Conservation (phyloP, 2,113 vertebrate genomes). For the Solenodon paradoxus region DNA sequence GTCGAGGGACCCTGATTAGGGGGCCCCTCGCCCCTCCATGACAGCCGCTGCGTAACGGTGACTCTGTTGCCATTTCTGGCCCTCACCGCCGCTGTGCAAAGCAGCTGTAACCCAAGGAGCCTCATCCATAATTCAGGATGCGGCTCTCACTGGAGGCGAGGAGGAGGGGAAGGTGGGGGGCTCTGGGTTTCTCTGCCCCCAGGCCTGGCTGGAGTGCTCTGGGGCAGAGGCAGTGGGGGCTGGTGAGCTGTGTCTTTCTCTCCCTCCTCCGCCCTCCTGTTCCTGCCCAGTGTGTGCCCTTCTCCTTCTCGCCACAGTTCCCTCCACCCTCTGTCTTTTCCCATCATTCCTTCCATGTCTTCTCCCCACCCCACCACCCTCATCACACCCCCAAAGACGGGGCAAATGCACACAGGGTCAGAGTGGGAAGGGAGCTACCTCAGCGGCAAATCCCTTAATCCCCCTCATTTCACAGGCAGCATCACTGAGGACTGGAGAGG, state of each 20-base stretch:
- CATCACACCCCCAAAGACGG: background rate
- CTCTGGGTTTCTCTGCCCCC: slow-evolving; percentile 59
- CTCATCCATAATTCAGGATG: slow-evolving; percentile 85
- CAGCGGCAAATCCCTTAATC: background rate
- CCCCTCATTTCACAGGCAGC: background rate
- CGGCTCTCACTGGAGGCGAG: slow-evolving; percentile 75
- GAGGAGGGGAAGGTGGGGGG: slow-evolving; percentile 78
- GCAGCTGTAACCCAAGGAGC: slow-evolving; percentile 85
- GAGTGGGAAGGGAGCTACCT: background rate
- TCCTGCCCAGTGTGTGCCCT: background rate
- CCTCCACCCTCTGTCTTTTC: background rate
- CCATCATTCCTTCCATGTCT: background rate
- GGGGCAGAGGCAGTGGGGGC: background rate
- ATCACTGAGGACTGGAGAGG: background rate
- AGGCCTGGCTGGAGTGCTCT: slow-evolving; percentile 13
- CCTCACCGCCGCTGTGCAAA: slow-evolving; percentile 79
- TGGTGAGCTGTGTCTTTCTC: background rate
- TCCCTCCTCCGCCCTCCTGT: background rate
- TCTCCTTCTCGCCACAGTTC: background rate
- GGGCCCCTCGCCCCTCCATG: slow-evolving; percentile 81
- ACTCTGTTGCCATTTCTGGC: slow-evolving; percentile 88
- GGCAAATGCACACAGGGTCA: background rate
- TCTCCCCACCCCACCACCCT: too few species aligned
- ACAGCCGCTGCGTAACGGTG: slow-evolving; percentile 84
- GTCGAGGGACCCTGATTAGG: slow-evolving; percentile 82